These are phyloP conservation scores for Drosophila acutilabella DNA, from an alignment of 2,888 invertebrate genomes.

Conservation along the genomic window DNA sequence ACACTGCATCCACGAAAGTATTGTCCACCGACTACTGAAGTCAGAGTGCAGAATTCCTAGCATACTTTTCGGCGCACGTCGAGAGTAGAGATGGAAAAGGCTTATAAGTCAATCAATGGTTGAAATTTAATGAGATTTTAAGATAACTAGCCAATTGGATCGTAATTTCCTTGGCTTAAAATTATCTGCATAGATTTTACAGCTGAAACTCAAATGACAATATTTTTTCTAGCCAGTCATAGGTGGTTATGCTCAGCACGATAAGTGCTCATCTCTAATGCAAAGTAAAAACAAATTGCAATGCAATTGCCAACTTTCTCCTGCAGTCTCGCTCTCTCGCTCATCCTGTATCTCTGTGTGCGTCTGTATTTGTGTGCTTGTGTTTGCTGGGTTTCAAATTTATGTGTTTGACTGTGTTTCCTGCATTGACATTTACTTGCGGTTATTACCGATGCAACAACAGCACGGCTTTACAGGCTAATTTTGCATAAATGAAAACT, in stretches of 20 bases:
- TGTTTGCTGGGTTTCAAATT: conserved; percentile 48
- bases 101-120: too few relatives aligned
- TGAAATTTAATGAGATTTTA: too few relatives aligned
- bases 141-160: too few relatives aligned
- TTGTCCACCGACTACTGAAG: conserved; percentile 7
- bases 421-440: conserved; percentile 77
- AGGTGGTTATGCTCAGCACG: too few relatives aligned
- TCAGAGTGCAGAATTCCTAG: conserved; percentile 39
- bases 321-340: not conserved
- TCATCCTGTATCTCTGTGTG: conserved; percentile 13
- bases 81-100: not conserved
- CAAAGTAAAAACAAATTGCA: conserved; percentile 64
- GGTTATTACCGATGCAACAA: conserved; percentile 65
- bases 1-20: conserved; percentile 22
- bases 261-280: too few relatives aligned
- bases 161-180: too few relatives aligned
- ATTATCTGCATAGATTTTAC: too few relatives aligned
- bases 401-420: conserved; percentile 67
- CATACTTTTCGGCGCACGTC: conserved; percentile 46
- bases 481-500: conserved; percentile 56
- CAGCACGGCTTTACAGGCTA: conserved; percentile 33
- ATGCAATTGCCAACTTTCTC: conserved; percentile 60
- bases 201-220: too few relatives aligned
- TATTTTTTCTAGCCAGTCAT: too few relatives aligned
- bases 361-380: conserved; percentile 16